Conservation (phyloP, 2,888 invertebrate genomes). For the Ariolimax columbianus region DNA sequence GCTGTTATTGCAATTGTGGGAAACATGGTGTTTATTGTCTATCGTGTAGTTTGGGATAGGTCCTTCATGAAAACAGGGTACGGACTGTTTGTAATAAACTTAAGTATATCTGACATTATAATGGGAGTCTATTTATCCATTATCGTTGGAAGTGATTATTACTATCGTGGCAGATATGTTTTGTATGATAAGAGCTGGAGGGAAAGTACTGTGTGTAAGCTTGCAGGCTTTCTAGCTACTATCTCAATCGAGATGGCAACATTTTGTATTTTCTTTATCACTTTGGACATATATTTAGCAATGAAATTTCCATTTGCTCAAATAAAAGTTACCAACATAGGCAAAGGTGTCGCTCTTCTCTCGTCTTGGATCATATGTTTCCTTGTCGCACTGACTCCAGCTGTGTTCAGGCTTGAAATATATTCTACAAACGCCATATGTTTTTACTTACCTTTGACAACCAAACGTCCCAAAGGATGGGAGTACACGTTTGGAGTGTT, state of each 20-base stretch:
- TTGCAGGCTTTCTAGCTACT: constrained; percentile 61
- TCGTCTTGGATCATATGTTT: constrained; percentile 67
- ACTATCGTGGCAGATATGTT: constrained; percentile 61
- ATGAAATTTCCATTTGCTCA: constrained; percentile 78
- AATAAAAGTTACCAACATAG: constrained; percentile 58
- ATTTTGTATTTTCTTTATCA: constrained; percentile 82
- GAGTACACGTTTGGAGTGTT: constrained; percentile 74
- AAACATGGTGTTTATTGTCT: too few species aligned
- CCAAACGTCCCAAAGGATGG: constrained; percentile 73
- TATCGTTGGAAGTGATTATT: background rate
- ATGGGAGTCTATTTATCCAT: too few species aligned
- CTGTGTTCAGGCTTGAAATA: background rate
- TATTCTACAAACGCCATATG: constrained; percentile 63
- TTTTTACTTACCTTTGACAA: constrained; percentile 74
- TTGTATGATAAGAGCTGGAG: constrained; percentile 60
- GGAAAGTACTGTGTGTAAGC: constrained; percentile 55
- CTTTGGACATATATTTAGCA: constrained; percentile 83
- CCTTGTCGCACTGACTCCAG: constrained; percentile 68
- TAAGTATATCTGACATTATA: too few species aligned
- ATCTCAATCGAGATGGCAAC: constrained; percentile 83
- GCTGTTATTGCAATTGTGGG: too few species aligned
- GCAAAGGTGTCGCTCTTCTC: constrained; percentile 59
- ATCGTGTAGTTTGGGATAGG: too few species aligned
- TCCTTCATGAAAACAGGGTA: too few species aligned
- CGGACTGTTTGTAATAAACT: too few species aligned